Conservation (phyloP, 1,140 invertebrate genomes). For the Neodiprion pinetum region DNA sequence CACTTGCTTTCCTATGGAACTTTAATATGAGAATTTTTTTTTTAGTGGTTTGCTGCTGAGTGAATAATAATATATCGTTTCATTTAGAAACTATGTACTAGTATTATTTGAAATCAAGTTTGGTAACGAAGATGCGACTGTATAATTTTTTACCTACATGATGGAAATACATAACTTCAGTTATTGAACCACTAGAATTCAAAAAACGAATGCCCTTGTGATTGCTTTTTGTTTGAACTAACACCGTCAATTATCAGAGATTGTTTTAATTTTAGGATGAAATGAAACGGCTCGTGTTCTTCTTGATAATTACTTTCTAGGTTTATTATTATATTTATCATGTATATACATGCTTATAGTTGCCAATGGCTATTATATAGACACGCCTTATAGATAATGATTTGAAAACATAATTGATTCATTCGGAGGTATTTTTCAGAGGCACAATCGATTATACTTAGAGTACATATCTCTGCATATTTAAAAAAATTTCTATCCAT, state of each 20-base stretch:
- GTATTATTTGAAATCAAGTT: too few relatives aligned
- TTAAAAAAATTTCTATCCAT: not conserved
- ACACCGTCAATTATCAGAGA: not conserved
- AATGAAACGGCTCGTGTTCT: not conserved
- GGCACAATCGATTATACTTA: not conserved
- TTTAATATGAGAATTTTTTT: too few relatives aligned
- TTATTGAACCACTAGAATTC: too few relatives aligned
- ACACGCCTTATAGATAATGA: conserved; percentile 2
- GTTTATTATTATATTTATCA: not conserved
- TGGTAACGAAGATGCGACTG: too few relatives aligned
- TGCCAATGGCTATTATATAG: not conserved
- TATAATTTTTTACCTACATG: too few relatives aligned
- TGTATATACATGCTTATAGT: conserved; percentile 1
- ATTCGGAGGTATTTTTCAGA: not conserved
- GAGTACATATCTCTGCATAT: not conserved
- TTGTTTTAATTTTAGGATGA: not conserved
- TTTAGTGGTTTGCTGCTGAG: too few relatives aligned
- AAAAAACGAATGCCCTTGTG: too few relatives aligned
- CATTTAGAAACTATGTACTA: too few relatives aligned
- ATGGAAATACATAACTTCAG: too few relatives aligned
- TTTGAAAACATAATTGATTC: not conserved
- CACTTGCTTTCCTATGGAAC: too few relatives aligned
- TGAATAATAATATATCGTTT: too few relatives aligned
- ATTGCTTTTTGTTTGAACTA: too few relatives aligned
- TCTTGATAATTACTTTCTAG: not conserved